Conservation (phyloP, 2,888 invertebrate genomes). For the Cinara cedri region DNA sequence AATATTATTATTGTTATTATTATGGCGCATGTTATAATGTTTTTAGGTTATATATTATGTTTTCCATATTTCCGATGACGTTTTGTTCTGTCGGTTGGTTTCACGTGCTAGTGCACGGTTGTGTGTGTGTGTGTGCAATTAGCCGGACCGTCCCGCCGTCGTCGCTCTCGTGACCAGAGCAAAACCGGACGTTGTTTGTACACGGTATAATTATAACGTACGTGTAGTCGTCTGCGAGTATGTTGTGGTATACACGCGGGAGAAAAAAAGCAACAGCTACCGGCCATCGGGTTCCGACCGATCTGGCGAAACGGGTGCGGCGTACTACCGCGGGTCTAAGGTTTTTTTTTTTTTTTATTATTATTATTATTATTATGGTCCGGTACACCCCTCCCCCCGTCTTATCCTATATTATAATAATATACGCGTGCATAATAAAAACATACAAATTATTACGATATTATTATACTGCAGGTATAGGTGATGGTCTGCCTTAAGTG, state of each 20-base stretch:
- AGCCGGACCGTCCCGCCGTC: neutral
- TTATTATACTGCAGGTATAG: no score
- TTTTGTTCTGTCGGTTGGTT: neutral
- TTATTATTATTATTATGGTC: no score
- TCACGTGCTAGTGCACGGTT: neutral
- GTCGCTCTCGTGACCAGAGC: conserved; percentile 17
- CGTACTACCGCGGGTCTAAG: neutral
- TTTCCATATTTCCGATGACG: neutral
- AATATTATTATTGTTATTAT: neutral
- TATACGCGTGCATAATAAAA: no score
- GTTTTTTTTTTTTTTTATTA: no score
- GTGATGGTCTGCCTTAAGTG: neutral
- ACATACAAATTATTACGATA: no score
- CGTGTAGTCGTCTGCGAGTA: neutral
- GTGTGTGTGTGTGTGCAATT: neutral
- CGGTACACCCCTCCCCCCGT: neutral
- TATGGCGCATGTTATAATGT: no score
- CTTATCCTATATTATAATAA: neutral
- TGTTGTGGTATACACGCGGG: neutral
- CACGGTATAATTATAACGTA: neutral
- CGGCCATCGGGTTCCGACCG: conserved; percentile 11
- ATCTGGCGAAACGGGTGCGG: neutral
- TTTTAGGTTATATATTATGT: no score
- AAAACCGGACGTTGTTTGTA: conserved; percentile 25
- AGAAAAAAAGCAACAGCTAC: conserved; percentile 7